These are phyloP conservation scores for Heliornis fulica DNA, from an alignment of 2,113 vertebrate species.

Conservation along the genomic window DNA sequence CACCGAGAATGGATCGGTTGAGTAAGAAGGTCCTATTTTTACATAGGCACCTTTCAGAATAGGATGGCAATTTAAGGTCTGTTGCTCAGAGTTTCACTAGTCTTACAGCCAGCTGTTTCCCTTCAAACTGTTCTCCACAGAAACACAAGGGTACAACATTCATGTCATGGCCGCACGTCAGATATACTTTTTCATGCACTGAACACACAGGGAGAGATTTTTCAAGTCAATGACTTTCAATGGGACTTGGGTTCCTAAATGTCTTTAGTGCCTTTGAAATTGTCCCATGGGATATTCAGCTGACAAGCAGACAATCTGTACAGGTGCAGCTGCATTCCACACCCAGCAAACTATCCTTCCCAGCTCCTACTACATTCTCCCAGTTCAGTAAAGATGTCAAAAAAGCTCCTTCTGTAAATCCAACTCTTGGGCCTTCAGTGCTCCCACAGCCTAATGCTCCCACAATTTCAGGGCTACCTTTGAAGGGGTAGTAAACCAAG, in stretches of 20 bases:
- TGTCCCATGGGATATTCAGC: not conserved
- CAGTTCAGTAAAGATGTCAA: not conserved
- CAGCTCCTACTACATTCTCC: not conserved
- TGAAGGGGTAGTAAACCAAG: not conserved
- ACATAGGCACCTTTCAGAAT: not conserved
- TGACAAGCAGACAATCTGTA: not conserved
- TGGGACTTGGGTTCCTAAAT: not conserved
- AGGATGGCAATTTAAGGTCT: not conserved
- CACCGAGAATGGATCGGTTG: not conserved
- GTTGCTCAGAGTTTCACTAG: not conserved
- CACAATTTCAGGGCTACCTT: not conserved
- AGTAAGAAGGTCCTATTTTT: slow-evolving; percentile 2
- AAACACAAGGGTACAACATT: not conserved
- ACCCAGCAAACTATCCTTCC: not conserved
- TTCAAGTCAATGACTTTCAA: slow-evolving; percentile 29
- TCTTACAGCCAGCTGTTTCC: slow-evolving; percentile 1
- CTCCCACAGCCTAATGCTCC: not conserved
- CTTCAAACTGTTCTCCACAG: not conserved
- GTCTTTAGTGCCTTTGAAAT: not conserved
- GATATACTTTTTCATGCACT: not conserved
- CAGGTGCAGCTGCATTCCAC: not conserved
- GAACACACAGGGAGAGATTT: slow-evolving; percentile 1
- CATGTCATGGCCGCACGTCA: not conserved
- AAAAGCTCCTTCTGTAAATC: not conserved
- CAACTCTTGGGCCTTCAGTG: not conserved